Evolutionary conservation across 2,113 vertebrate genomes (phyloP), one percentile per base, ranked within the genome.

Genomic region (Melanocharis versteri): DNA sequence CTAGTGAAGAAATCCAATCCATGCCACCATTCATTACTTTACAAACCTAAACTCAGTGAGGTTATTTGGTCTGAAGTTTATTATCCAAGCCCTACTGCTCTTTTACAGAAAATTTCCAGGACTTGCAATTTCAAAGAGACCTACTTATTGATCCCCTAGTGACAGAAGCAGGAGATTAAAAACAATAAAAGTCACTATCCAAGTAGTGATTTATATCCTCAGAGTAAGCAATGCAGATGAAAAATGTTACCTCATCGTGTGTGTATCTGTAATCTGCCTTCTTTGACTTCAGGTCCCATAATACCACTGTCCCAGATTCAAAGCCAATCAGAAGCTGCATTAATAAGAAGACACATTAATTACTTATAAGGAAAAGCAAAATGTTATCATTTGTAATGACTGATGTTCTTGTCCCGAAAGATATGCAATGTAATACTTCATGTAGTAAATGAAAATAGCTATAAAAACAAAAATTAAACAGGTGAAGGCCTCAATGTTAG

Each of bases 241-340:
- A 72, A 95, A 65, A 22, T 28, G 79, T 98, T 99, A 99, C 99
- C 99, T 99, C 99, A 94, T 99, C 99, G 62, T 99, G 99, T 54
- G 99, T 99, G 92, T 99, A 99, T 98, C 99, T 99, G 97, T 99
- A 99, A 97, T 99, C 99, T 4, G 99, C 99, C 96, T 99, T 99
- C 98, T 99, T 99, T 96, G 98, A 99, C 97, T 99, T 99, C 96
- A 99, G 98, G 97, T 99, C 99, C 99, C 99, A 99, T 93, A 99
- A 97, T 66, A 98, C 99, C 93, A 99, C 99, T 48, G 98, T 99
- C 97, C 99, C 99, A 93, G 99, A 98, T 97, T 99, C 99, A 97
- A 98, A 99, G 97, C 99, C 99, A 99, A 99, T 99, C 98, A 99
- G 98, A 90, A 99, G 99, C 99, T 99, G 98, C 75, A 98, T 97